Evolutionary conservation across 2,113 vertebrate genomes (phyloP).

Genomic region (Nibea coibor): DNA sequence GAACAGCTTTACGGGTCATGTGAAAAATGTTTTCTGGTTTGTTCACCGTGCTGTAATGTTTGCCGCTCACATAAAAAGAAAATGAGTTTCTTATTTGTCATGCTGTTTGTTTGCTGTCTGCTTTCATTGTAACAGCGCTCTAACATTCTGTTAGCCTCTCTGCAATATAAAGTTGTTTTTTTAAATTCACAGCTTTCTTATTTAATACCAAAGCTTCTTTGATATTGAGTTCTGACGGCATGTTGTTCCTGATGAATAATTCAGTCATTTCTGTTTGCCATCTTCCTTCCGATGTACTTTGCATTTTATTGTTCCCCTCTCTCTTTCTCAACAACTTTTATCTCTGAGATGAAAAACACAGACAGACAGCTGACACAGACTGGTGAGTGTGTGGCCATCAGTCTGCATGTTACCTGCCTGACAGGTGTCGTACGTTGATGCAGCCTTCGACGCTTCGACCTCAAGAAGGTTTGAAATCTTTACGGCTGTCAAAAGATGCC

Average conservation of each 20-base stretch:
- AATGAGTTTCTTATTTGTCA: neutral
- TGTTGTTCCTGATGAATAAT: constrained; percentile 42
- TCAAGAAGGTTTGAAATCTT: neutral
- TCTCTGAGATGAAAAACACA: neutral
- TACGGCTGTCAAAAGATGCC: neutral
- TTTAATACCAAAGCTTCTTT: constrained; percentile 4
- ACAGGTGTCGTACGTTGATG: constrained; percentile 1
- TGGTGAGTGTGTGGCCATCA: neutral
- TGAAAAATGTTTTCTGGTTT: neutral
- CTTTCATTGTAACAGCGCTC: neutral
- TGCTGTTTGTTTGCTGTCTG: neutral
- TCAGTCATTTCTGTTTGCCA: constrained; percentile 24
- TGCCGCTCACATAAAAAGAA: neutral
- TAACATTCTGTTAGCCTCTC: neutral
- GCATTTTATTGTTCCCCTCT: neutral
- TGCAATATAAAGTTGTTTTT: neutral
- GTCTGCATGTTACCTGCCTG: neutral
- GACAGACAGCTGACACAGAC: neutral
- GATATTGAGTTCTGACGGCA: neutral
- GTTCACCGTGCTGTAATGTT: neutral
- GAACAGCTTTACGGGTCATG: neutral
- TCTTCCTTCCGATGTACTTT: neutral
- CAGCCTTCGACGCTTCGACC: neutral
- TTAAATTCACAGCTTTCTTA: neutral
- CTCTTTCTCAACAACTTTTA: neutral